Evolutionary conservation across 2,888 invertebrate species (phyloP).

Genomic region (Dichetophora obliterata): DNA sequence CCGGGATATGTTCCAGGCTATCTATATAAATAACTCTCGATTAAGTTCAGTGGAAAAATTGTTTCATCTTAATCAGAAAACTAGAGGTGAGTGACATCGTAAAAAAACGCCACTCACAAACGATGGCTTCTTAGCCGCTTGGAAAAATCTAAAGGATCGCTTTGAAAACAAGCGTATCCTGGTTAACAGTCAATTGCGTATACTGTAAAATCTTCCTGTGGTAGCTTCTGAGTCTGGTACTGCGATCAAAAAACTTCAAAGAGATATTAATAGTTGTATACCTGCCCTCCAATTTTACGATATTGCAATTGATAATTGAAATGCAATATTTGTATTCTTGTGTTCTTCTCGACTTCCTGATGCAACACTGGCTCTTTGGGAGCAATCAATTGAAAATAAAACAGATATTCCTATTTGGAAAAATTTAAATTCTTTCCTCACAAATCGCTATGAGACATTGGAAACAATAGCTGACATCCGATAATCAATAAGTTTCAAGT

Average conservation of each 20-base stretch:
- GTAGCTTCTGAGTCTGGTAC: conserved; percentile 14
- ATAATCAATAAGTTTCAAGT: no score
- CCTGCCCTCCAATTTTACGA: background rate
- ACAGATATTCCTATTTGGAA: no score
- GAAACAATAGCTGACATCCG: no score
- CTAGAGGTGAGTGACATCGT: background rate
- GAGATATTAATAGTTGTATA: conserved; percentile 29
- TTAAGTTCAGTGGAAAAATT: no score
- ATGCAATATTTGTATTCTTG: conserved; percentile 32
- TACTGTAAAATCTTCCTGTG: conserved; percentile 8
- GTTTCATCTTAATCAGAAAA: background rate
- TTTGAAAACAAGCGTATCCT: conserved; percentile 33
- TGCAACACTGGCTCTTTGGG: conserved; percentile 29
- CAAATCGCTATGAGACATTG: no score
- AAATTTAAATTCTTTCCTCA: no score
- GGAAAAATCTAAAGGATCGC: no score
- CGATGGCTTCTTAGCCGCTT: no score
- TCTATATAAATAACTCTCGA: no score
- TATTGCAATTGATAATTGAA: conserved; percentile 21
- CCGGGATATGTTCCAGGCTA: no score
- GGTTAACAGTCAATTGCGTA: conserved; percentile 27
- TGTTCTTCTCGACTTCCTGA: conserved; percentile 11
- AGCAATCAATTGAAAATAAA: background rate
- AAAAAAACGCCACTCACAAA: no score
- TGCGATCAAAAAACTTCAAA: conserved; percentile 17